Conservation (phyloP, 2,888 invertebrate genomes). For the Pseudanteris insignis region DNA sequence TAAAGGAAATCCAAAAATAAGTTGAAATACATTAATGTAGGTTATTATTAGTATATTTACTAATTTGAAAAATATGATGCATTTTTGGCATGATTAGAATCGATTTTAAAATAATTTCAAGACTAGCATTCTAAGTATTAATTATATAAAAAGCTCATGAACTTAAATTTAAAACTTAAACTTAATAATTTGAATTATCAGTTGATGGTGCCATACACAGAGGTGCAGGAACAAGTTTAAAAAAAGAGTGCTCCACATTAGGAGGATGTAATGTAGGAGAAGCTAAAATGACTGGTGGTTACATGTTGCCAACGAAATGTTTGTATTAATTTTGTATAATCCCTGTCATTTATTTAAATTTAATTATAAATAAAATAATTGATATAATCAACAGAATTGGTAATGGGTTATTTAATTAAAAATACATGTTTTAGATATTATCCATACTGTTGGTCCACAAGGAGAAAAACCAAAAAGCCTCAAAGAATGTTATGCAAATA, state of each 20-base stretch:
- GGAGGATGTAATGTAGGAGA: conserved; percentile 83
- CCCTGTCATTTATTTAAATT: not conserved
- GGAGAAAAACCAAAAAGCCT: conserved; percentile 76
- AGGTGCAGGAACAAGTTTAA: conserved; percentile 77
- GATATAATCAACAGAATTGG: too few species aligned
- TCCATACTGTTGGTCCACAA: conserved; percentile 89
- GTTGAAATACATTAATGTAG: too few species aligned
- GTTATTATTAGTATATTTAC: too few species aligned
- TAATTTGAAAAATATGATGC: too few species aligned
- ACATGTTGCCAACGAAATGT: conserved; percentile 86
- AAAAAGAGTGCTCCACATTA: conserved; percentile 77
- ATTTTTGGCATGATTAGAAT: too few species aligned
- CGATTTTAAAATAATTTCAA: too few species aligned
- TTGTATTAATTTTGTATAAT: conserved; percentile 61
- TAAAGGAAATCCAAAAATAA: too few species aligned
- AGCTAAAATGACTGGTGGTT: conserved; percentile 85
- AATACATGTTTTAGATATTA: conserved; percentile 73
- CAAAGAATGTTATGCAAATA: conserved; percentile 76
- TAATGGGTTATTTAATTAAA: too few species aligned
- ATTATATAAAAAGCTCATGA: too few species aligned
- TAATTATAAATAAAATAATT: too few species aligned
- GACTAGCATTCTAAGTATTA: too few species aligned
- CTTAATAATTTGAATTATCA: too few species aligned
- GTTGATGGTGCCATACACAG: conserved; percentile 91
- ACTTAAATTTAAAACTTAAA: conserved; percentile 31